phyloP scores from a whole-genome alignment of 2,113 vertebrate species.

The Muntiacus muntjak region DNA sequence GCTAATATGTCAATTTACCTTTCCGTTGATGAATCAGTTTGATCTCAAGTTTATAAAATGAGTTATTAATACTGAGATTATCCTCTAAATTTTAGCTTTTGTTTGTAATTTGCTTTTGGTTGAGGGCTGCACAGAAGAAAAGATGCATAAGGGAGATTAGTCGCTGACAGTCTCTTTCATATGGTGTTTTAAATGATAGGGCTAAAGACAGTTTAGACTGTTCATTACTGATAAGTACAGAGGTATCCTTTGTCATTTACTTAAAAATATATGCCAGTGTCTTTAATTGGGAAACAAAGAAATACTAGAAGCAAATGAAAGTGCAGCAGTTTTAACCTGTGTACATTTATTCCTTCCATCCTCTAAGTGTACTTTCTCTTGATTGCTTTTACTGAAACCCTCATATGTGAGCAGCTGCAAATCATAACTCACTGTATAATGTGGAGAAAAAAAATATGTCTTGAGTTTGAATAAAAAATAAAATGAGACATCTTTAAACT shows the following conservation, averaged over 20 bases:
- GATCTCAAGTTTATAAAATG: neutral
- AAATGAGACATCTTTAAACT: neutral
- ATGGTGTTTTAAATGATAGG: neutral
- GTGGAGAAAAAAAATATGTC: neutral
- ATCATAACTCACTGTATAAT: neutral
- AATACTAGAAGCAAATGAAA: neutral
- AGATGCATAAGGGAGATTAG: neutral
- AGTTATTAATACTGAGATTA: neutral
- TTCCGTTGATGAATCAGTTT: neutral
- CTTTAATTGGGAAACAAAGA: neutral
- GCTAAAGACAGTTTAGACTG: neutral
- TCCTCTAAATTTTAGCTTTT: neutral
- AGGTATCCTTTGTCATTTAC: neutral
- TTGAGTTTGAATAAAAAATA: neutral
- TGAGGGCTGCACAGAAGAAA: neutral
- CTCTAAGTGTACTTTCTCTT: neutral
- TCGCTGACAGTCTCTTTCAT: neutral
- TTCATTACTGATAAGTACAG: neutral
- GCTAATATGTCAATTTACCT: neutral
- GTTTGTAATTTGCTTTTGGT: neutral
- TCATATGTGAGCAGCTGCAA: neutral
- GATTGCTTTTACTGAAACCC: neutral
- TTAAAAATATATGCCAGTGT: neutral
- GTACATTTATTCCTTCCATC: neutral
- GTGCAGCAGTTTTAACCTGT: neutral